Conservation (phyloP, 2,113 vertebrate genomes). For the Turnix velox region DNA sequence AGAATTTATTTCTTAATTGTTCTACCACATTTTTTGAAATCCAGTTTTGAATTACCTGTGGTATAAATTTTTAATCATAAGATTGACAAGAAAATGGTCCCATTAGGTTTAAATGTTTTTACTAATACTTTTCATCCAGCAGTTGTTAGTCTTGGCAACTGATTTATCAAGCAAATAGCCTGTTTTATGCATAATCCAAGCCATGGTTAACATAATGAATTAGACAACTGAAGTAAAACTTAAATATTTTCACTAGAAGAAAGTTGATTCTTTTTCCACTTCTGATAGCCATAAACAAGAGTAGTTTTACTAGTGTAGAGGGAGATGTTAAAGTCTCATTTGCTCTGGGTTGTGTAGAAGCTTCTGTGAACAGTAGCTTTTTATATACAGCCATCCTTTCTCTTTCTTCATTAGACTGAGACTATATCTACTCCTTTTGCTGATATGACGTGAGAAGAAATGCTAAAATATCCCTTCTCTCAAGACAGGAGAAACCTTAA, state of each 20-base stretch:
- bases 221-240: not conserved
- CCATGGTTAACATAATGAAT: not conserved
- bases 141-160: not conserved
- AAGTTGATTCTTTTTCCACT: not conserved
- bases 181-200: not conserved
- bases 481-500: not conserved
- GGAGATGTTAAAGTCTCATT: not conserved
- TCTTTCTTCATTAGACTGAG: accelerated
- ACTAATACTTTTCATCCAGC: not conserved
- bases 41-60: not conserved
- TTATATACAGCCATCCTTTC: not conserved
- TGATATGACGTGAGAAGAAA: not conserved
- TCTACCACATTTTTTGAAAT: not conserved
- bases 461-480: not conserved
- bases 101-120: not conserved
- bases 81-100: not conserved
- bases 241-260: not conserved
- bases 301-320: not conserved
- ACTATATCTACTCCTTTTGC: not conserved
- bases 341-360: not conserved
- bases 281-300: not conserved
- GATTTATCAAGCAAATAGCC: not conserved
- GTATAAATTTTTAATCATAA: not conserved
- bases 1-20: slow-evolving; percentile 30
- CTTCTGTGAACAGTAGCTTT: not conserved